Base-by-base conservation (phyloP, 2,797 vertebrate genomes). In the Sebastes wilsoni region DNA sequence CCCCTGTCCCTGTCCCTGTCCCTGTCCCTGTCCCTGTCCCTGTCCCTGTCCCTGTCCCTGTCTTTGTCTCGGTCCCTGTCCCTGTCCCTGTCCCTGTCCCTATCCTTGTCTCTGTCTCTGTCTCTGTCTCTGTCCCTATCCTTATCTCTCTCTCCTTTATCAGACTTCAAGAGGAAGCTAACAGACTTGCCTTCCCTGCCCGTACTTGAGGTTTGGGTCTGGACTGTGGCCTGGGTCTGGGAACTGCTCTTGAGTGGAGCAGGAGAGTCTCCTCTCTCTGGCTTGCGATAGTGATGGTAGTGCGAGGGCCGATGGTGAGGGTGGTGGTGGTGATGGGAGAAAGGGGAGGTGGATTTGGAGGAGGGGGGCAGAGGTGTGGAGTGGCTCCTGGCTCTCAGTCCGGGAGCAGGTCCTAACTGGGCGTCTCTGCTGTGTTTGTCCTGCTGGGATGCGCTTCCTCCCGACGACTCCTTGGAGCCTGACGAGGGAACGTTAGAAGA, bases 361-460 rank as follows among this genome's bases (percentile, higher is more conserved):
- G 96, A 96, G 4, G 97, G 97, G 25, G 97, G 97, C 79, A 98
- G 94, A 0, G 97, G 97, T 0, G 97, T 98, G 1, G 97, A 98
- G 93, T 98, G 97, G 91, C 97, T 98, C 78, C 97, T 95, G 16
- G 97, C 97, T 54, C 97, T 94, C n/a, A 96, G 90, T 49, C 95
- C 95, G 0, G 95, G 95, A 52, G 96, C 88, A 3, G 96, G 94
- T 27, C 96, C 91, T 54, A 93, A 81, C 87, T 94, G 95, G 30
- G 87, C 6, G 3, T 96, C 96, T 88, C 96, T 95, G 84, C 94
- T 94, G 84, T 96, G 95, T 86, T 95, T 95, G 49, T 97, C 96
- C 54, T 96, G 95, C 54, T 92, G 93, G 4, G 78, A 30, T 5
- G 80, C 55, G 42, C 94, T 83, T 38, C 88, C 90, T 58, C 90